Conservation (phyloP, 2,888 invertebrate species). For the Orgyia antiqua region DNA sequence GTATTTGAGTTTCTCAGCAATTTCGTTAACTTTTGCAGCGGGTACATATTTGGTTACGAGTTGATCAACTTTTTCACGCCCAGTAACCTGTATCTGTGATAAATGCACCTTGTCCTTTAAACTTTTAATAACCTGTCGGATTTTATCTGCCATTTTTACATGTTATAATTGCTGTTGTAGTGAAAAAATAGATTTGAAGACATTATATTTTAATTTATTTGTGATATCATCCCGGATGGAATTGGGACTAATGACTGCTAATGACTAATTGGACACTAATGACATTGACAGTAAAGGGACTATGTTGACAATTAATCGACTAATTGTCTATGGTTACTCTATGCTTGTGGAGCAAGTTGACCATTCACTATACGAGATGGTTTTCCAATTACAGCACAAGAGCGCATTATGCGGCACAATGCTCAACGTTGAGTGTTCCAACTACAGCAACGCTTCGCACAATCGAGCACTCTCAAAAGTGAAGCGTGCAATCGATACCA, state of each 20-base stretch:
- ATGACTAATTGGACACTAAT: conserved; percentile 7
- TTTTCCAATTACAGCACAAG: too few species aligned
- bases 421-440: too few species aligned
- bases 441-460: too few species aligned
- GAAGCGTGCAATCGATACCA: too few species aligned
- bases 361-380: too few species aligned
- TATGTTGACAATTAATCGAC: too few species aligned
- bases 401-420: too few species aligned
- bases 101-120: conserved; percentile 56
- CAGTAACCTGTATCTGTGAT: conserved; percentile 29
- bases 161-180: conserved; percentile 33
- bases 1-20: conserved; percentile 60
- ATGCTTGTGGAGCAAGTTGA: too few species aligned
- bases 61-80: conserved; percentile 59
- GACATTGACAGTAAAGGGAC: too few species aligned
- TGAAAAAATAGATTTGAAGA: conserved; percentile 17
- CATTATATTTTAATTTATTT: conserved; percentile 29
- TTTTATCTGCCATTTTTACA: conserved; percentile 65
- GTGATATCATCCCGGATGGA: conserved; percentile 31
- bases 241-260: conserved; percentile 10
- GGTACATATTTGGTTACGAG: conserved; percentile 58
- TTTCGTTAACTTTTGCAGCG: conserved; percentile 47
- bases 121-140: conserved; percentile 56
- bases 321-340: too few species aligned
- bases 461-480: too few species aligned